These are phyloP conservation scores for Psettodes erumei DNA, from an alignment of 2,113 vertebrate genomes.

Conservation along the genomic window DNA sequence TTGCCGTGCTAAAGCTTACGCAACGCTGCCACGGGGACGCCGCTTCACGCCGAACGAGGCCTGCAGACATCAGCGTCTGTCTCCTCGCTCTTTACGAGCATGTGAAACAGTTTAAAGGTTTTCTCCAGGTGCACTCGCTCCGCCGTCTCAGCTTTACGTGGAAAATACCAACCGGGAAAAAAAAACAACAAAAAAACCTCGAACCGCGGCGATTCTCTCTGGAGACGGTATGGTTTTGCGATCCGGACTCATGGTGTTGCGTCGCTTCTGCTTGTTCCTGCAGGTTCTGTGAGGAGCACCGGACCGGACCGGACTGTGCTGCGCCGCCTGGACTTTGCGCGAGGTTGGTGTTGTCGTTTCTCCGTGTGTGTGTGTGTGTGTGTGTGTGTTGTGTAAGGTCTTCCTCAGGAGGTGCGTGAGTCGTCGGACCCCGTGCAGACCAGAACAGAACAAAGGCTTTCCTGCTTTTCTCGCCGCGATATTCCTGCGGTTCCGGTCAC, in stretches of 20 bases:
- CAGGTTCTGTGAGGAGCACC: conserved; percentile 48
- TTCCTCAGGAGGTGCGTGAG: conserved; percentile 4
- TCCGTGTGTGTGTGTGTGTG: no score
- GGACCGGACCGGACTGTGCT: background rate
- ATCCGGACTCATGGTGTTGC: conserved; percentile 49
- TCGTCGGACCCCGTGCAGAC: background rate
- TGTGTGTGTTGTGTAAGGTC: no score
- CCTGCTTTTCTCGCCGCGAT: conserved; percentile 65
- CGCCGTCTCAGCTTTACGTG: conserved; percentile 45
- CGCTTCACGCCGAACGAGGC: conserved; percentile 13
- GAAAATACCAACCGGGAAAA: conserved; percentile 61
- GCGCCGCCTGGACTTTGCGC: conserved; percentile 36
- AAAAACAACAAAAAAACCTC: no score
- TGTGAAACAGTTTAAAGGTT: conserved; percentile 60
- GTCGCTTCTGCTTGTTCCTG: conserved; percentile 31
- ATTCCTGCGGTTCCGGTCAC: conserved; percentile 62
- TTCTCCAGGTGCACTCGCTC: conserved; percentile 58
- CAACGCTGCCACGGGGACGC: conserved; percentile 21
- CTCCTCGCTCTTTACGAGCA: conserved; percentile 47
- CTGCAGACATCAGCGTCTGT: conserved; percentile 46
- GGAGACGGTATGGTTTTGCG: conserved; percentile 61
- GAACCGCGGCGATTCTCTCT: no score
- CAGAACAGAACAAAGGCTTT: conserved; percentile 60
- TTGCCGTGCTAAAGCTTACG: conserved; percentile 37
- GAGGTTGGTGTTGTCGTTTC: conserved; percentile 50